These are phyloP conservation scores for Onthophagus sagittarius DNA, from an alignment of 2,888 invertebrate species.

Conservation along the genomic window DNA sequence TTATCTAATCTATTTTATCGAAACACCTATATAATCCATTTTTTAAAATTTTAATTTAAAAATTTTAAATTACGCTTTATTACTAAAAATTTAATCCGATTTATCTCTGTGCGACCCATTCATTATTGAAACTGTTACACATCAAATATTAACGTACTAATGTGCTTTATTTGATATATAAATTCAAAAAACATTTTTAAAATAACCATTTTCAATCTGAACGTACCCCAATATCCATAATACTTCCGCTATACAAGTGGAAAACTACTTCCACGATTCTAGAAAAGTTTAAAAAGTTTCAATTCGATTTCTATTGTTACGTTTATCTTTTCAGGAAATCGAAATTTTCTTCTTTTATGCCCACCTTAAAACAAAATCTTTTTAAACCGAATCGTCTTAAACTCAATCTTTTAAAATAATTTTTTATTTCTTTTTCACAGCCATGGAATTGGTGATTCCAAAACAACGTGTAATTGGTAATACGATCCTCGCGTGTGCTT, in stretches of 20 bases:
- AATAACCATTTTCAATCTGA: background rate
- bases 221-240: background rate
- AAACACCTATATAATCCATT: background rate
- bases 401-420: too few relatives aligned
- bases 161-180: background rate
- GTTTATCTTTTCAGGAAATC: background rate
- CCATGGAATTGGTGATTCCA: slow-evolving; percentile 73
- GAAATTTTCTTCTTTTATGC: background rate
- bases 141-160: background rate
- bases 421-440: slow-evolving; percentile 40
- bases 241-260: background rate
- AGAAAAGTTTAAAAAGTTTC: background rate
- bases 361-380: background rate
- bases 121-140: background rate
- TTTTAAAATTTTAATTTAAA: background rate
- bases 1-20: background rate
- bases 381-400: too few relatives aligned
- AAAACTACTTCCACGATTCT: background rate
- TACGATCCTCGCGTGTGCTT: slow-evolving; percentile 65
- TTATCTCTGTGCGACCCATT: too few relatives aligned
- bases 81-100: too few relatives aligned
- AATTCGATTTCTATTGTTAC: background rate
- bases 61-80: too few relatives aligned
- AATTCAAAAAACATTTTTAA: background rate
- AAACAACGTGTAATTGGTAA: slow-evolving; percentile 68